These are phyloP conservation scores for Syritta pipiens DNA, from an alignment of 2,888 invertebrate species.

Conservation along the genomic window DNA sequence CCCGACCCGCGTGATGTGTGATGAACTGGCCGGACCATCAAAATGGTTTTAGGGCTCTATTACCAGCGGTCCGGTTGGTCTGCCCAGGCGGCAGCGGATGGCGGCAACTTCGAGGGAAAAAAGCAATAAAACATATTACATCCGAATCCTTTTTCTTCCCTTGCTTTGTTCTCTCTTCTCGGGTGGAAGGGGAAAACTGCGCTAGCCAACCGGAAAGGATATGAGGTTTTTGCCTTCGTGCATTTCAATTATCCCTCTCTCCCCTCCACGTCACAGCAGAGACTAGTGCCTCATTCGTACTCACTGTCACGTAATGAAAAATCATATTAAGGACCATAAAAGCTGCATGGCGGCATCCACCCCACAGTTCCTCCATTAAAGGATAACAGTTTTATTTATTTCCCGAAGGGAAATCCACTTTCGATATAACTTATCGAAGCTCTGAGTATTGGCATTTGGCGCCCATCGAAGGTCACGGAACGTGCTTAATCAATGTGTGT, in stretches of 20 bases:
- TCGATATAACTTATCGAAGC: slow-evolving; percentile 21
- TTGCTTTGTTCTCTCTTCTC: neutral
- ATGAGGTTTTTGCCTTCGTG: slow-evolving; percentile 48
- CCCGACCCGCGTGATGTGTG: slow-evolving; percentile 20
- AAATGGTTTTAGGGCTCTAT: slow-evolving; percentile 57
- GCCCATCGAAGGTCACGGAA: slow-evolving; percentile 29
- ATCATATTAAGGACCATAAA: slow-evolving; percentile 44
- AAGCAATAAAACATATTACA: slow-evolving; percentile 63
- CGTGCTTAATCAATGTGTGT: slow-evolving; percentile 43
- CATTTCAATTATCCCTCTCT: slow-evolving; percentile 44
- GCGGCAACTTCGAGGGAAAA: slow-evolving; percentile 18
- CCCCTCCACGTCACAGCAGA: neutral
- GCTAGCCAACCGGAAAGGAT: slow-evolving; percentile 22
- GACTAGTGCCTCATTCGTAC: slow-evolving; percentile 25
- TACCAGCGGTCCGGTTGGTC: slow-evolving; percentile 19
- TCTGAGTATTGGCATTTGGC: slow-evolving; percentile 27
- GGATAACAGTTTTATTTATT: slow-evolving; percentile 42
- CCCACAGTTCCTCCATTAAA: neutral
- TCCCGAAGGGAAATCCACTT: slow-evolving; percentile 17
- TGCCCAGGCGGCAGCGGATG: slow-evolving; percentile 31
- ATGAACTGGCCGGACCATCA: slow-evolving; percentile 36
- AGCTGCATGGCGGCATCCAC: neutral
- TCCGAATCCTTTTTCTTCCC: slow-evolving; percentile 39
- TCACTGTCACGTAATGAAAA: slow-evolving; percentile 59
- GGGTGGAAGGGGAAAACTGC: neutral